Percentiles rank a stretch among this genome's conserved stretches.
These are phyloP conservation scores for Umimayanthus chanpuru DNA, from an alignment of 92 coral and sea anemone species.

Conservation along the genomic window DNA sequence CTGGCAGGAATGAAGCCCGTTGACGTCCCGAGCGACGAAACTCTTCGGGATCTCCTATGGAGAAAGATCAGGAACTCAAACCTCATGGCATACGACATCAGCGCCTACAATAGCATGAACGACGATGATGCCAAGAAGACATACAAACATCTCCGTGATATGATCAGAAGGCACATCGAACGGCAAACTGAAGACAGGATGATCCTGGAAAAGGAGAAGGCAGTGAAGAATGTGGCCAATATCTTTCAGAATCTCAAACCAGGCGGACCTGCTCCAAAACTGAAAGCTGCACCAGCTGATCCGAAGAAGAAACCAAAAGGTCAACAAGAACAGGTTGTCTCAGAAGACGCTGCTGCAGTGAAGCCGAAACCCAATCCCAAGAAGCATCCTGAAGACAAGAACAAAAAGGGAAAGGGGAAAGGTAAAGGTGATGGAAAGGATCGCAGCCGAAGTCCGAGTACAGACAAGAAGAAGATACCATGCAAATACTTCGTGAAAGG, in stretches of 20 bases:
- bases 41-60: slow-evolving; percentile 9
- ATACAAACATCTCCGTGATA: not conserved
- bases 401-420: slow-evolving; percentile 23
- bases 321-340: no score
- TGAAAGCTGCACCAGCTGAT: no score
- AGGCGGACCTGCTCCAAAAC: no score
- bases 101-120: not conserved
- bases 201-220: no score
- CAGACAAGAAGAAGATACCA: no score
- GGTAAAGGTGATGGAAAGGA: slow-evolving; percentile 6
- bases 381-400: not conserved
- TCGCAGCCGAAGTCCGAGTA: not conserved
- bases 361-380: no score
- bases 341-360: no score
- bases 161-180: not conserved
- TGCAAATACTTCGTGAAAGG: no score
- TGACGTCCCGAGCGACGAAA: not conserved
- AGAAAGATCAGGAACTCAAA: slow-evolving; percentile 9
- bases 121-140: slow-evolving; percentile 4
- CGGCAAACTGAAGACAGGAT: no score
- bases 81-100: slow-evolving; percentile 14
- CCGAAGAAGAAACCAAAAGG: no score
- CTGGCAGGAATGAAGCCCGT: slow-evolving; percentile 16
- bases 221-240: no score
- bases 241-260: no score